phyloP scores from a whole-genome alignment of 30 jellyfish, hydroid and myxozoan species.

The Hydra vulgaris region DNA sequence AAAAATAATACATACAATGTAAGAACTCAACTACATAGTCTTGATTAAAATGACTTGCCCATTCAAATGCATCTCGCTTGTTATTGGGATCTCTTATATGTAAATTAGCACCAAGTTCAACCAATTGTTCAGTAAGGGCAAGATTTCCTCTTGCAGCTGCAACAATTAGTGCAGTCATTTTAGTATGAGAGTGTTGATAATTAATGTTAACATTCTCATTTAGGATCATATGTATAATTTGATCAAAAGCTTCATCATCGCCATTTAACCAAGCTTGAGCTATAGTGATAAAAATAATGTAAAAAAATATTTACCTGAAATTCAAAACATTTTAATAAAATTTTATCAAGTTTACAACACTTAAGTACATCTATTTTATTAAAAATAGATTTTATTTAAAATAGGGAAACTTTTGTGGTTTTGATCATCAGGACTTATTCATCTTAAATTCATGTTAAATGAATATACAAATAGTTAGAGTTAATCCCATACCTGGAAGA shows the following conservation, averaged over 20 bases:
- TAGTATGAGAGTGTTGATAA: slow-evolving; percentile 62
- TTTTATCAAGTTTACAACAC: too few species aligned
- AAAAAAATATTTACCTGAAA: too few species aligned
- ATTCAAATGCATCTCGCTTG: slow-evolving; percentile 37
- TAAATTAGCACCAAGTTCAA: slow-evolving; percentile 67
- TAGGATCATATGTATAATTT: slow-evolving; percentile 46
- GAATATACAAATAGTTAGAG: too few species aligned
- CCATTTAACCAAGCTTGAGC: slow-evolving; percentile 79
- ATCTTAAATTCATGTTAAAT: too few species aligned
- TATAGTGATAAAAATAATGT: too few species aligned
- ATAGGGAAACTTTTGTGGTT: too few species aligned
- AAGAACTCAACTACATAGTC: slow-evolving; percentile 29
- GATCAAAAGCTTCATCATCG: slow-evolving; percentile 74
- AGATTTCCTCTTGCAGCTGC: slow-evolving; percentile 81
- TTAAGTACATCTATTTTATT: too few species aligned
- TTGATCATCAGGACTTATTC: too few species aligned
- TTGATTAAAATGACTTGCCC: slow-evolving; percentile 73
- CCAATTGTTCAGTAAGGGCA: slow-evolving; percentile 56
- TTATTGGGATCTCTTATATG: slow-evolving; percentile 48
- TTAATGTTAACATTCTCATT: slow-evolving; percentile 56
- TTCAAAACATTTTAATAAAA: too few species aligned
- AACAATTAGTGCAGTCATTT: slow-evolving; percentile 71
- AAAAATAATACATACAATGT: not conserved
- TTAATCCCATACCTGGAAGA: too few species aligned
- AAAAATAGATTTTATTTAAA: too few species aligned